Conservation (phyloP, 2,888 invertebrate species). For the Chouioia cunea region DNA sequence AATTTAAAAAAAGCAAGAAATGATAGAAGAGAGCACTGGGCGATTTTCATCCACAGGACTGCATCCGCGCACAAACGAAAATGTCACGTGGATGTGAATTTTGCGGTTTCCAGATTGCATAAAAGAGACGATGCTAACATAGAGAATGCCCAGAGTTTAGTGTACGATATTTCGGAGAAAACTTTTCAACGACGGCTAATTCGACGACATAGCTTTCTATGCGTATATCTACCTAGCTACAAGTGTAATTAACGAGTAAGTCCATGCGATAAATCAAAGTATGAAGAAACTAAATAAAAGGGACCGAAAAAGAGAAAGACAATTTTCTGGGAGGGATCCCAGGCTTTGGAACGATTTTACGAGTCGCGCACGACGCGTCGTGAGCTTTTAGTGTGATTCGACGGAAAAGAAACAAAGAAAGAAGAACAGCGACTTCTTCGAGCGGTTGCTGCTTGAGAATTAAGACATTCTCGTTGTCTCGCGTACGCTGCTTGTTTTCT, state of each 20-base stretch:
- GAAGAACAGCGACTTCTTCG: background rate
- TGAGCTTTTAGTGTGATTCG: constrained; percentile 8
- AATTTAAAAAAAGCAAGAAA: too few relatives aligned
- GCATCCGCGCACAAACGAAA: too few relatives aligned
- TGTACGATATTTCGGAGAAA: too few relatives aligned
- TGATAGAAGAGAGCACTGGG: too few relatives aligned
- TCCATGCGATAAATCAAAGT: constrained; percentile 38
- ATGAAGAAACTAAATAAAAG: constrained; percentile 25
- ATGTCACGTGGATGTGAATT: too few relatives aligned
- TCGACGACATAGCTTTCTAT: constrained; percentile 39
- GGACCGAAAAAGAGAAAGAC: constrained; percentile 6
- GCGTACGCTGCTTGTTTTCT: too few relatives aligned
- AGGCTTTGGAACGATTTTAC: constrained; percentile 18
- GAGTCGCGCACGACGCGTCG: constrained; percentile 2
- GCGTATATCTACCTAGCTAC: constrained; percentile 33
- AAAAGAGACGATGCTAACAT: too few relatives aligned
- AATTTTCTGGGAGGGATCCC: constrained; percentile 16
- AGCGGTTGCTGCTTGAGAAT: background rate
- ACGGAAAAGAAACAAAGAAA: background rate
- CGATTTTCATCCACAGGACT: too few relatives aligned
- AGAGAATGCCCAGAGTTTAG: too few relatives aligned
- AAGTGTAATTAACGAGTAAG: constrained; percentile 42
- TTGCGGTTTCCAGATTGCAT: too few relatives aligned
- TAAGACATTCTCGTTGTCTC: too few relatives aligned
- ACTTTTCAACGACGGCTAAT: constrained; percentile 21